Conservation (phyloP, 2,888 invertebrate species). For the Odontomyia ornata region DNA sequence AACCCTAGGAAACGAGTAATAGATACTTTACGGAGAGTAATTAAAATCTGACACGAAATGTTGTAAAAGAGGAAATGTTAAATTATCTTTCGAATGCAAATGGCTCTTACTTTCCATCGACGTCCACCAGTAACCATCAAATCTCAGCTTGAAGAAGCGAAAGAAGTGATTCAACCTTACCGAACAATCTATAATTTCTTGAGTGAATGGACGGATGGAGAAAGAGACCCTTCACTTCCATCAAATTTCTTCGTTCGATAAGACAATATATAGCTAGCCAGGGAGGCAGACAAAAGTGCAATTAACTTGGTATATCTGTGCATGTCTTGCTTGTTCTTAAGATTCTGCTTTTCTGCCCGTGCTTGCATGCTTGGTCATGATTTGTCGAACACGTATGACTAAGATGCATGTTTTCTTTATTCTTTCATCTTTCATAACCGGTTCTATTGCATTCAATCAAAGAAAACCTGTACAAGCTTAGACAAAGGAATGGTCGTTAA, state of each 20-base stretch:
- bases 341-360: neutral
- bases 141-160: neutral
- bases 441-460: slow-evolving; percentile 1
- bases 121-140: neutral
- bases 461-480: neutral
- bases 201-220: no score
- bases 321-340: neutral
- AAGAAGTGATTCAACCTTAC: no score
- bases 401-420: neutral
- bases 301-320: neutral
- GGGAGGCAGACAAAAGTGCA: slow-evolving; percentile 5
- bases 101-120: neutral
- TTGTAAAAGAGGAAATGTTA: neutral
- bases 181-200: no score
- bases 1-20: neutral
- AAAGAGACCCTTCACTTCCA: neutral
- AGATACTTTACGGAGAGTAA: neutral
- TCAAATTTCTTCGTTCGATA: neutral
- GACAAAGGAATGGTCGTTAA: neutral
- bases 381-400: neutral
- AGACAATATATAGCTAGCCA: neutral
- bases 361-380: neutral
- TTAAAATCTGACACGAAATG: slow-evolving; percentile 21
- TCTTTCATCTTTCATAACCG: neutral
- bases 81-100: slow-evolving; percentile 18